Evolutionary conservation across 2,113 vertebrate species (phyloP).

Genomic region (Columba livia): DNA sequence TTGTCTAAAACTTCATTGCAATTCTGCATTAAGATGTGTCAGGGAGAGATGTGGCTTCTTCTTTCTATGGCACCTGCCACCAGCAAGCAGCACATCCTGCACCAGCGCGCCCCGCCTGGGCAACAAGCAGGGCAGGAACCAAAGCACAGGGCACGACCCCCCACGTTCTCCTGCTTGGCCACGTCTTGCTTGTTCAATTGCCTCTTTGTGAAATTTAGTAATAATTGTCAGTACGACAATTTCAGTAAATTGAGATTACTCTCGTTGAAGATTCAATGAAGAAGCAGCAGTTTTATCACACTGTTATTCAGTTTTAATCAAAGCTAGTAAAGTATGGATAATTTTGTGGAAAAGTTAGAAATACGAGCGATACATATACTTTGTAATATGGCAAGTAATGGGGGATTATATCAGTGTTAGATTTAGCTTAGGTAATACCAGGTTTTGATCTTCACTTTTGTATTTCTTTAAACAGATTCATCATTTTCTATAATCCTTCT

Average conservation of each 20-base stretch:
- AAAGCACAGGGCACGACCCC: no score
- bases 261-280: neutral
- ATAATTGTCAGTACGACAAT: neutral
- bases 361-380: fast-evolving
- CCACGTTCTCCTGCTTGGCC: neutral
- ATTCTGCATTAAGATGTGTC: neutral
- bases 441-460: neutral
- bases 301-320: neutral
- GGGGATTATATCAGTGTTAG: neutral
- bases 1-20: neutral
- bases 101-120: no score
- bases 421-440: neutral
- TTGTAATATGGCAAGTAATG: neutral
- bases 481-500: neutral
- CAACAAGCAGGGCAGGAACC: neutral
- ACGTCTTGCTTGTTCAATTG: neutral
- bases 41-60: neutral
- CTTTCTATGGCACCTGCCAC: neutral
- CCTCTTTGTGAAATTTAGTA: neutral
- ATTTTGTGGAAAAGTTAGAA: neutral
- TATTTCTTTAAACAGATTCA: neutral
- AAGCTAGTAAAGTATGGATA: neutral
- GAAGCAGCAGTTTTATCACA: neutral
- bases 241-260: neutral
- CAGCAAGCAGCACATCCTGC: neutral